A percentile compares a stretch with the other conserved stretches of the same genome.
phyloP scores from a whole-genome alignment of 1,140 invertebrate species.

The Eupeodes corollae region DNA sequence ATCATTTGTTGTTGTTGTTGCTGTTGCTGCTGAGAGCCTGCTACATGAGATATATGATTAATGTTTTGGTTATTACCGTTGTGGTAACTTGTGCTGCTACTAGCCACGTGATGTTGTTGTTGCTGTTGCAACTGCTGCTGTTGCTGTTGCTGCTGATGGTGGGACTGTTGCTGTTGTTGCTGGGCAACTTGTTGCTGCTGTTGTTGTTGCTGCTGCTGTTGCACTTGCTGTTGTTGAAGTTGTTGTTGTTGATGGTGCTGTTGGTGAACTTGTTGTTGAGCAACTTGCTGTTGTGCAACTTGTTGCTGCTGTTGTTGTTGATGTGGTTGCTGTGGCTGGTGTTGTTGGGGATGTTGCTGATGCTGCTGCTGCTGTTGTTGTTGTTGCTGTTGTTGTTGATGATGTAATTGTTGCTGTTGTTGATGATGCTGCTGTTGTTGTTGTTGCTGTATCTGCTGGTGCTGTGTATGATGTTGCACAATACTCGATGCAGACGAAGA shows the following conservation, averaged over 20 bases:
- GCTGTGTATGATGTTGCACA: constrained; percentile 9
- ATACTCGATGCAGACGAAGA: neutral
- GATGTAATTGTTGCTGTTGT: constrained; percentile 18
- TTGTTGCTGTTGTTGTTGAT: constrained; percentile 12
- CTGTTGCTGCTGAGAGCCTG: constrained; percentile 14
- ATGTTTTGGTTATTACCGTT: neutral
- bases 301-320: constrained; percentile 3
- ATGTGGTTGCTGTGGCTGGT: constrained; percentile 1
- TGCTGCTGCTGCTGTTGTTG: constrained; percentile 6
- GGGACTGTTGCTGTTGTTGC: constrained; percentile 10
- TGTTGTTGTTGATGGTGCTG: constrained; percentile 20
- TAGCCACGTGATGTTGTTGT: neutral
- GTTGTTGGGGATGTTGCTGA: neutral
- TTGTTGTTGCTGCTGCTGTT: constrained; percentile 15
- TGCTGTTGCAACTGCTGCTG: constrained; percentile 16
- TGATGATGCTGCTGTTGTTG: constrained; percentile 13
- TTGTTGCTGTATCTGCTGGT: constrained; percentile 7
- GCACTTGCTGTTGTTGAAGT: constrained; percentile 23
- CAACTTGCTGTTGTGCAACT: constrained; percentile 5
- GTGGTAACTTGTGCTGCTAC: neutral
- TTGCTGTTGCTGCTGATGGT: constrained; percentile 5
- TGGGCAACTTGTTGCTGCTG: constrained; percentile 32
- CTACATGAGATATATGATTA: neutral
- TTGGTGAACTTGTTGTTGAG: constrained; percentile 10
- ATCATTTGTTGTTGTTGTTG: constrained; percentile 8